Evolutionary conservation across 2,888 invertebrate genomes (phyloP), one percentile per base, ranked within the genome.

Genomic region (Dinocampus coccinellae): DNA sequence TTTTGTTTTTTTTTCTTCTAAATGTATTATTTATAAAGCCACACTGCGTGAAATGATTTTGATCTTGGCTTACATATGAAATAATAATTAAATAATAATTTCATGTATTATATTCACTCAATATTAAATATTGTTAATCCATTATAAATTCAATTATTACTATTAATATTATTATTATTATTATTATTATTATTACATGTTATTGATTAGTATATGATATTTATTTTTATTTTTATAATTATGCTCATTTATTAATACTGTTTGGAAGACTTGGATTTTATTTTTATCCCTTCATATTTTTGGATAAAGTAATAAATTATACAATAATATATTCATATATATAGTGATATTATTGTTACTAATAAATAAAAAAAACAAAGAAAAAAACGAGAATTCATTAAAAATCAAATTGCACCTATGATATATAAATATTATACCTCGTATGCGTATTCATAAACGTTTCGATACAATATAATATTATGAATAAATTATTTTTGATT

Each of bases 201-300:
- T n/a, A n/a, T n/a, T n/a, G n/a, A n/a, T n/a, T n/a, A n/a, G n/a
- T 33, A 61, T 11, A 52, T 13, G 20, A 42, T 69, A 29, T 3
- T 42, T 34, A 22, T 20, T 36, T 34, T 63, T 9, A 9, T 57
- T 6, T 6, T 26, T 16, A 13, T 26, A 53, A 52, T 34, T 62
- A 55, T 55, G 16, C 13, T 42, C 20, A 57, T 33, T 34, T 26
- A 16, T 62, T 34, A 70, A 65, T 60, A 55, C 42, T 67, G 58
- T 75, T 68, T 82, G 85, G 85, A 85, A 85, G 85, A 85, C 85
- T 64, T 83, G 78, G 85, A 85, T 85, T 81, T 84, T 79, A 84
- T 84, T 75, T 73, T 72, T 69, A 60, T 70, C 58, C 69, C 16
- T n/a, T n/a, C n/a, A n/a, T 42, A 26, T 29, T 70, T 33, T 39